phyloP scores from a whole-genome alignment of 2,797 vertebrate genomes.

The Champsocephalus esox region DNA sequence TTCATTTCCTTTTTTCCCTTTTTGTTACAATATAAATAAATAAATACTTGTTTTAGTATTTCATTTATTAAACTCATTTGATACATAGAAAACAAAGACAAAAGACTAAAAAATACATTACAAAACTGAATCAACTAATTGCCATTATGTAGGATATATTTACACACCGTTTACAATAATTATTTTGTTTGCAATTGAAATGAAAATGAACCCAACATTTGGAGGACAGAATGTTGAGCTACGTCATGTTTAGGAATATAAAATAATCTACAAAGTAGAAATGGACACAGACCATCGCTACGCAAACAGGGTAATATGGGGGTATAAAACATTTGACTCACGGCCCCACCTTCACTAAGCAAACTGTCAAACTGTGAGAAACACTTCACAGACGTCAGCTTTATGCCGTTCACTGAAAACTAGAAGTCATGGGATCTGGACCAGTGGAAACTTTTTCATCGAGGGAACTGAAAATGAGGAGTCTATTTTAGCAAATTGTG shows the following conservation, averaged over 20 bases:
- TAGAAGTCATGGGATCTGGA: neutral
- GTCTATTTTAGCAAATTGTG: constrained; percentile 9
- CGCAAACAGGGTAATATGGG: constrained; percentile 18
- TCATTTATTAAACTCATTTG: too few relatives aligned
- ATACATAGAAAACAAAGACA: too few relatives aligned
- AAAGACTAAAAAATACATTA: too few relatives aligned
- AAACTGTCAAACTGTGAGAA: constrained; percentile 52
- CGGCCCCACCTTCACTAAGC: constrained; percentile 3
- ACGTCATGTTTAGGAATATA: neutral
- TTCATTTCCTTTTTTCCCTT: too few relatives aligned
- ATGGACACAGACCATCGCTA: neutral
- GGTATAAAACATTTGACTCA: constrained; percentile 39
- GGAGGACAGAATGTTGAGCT: neutral
- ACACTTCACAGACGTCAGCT: constrained; percentile 7
- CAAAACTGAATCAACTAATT: neutral
- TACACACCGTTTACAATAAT: neutral
- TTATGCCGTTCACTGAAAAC: constrained; percentile 2
- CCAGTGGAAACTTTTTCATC: too few relatives aligned
- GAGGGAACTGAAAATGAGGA: constrained; percentile 30
- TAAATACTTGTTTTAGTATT: too few relatives aligned
- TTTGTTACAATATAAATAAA: too few relatives aligned
- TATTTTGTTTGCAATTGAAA: neutral
- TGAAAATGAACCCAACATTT: neutral
- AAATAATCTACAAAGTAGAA: neutral
- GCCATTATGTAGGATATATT: neutral